phyloP scores from a whole-genome alignment of 2,888 invertebrate genomes.

The Hyalella azteca region DNA sequence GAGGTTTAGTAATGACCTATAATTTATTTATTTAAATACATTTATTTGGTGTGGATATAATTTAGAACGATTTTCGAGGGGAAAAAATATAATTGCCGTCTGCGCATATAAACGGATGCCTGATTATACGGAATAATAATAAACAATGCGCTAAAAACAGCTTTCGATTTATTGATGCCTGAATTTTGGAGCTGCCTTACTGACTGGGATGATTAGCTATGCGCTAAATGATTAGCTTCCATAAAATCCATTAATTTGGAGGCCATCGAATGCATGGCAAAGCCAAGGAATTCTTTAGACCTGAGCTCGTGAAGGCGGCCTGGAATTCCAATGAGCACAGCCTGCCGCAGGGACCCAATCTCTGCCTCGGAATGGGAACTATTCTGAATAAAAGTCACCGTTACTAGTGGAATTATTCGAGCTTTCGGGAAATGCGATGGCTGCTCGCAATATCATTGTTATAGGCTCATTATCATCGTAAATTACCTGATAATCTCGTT shows the following conservation, averaged over 20 bases:
- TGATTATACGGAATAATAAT: too few relatives aligned
- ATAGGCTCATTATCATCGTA: slow-evolving; percentile 22
- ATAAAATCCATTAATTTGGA: slow-evolving; percentile 28
- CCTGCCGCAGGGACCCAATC: slow-evolving; percentile 25
- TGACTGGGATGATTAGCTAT: slow-evolving; percentile 5
- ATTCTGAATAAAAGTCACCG: slow-evolving; percentile 32
- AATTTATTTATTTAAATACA: too few relatives aligned
- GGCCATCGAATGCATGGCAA: slow-evolving; percentile 26
- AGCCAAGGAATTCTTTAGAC: slow-evolving; percentile 1
- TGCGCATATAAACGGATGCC: too few relatives aligned
- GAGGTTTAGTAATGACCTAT: too few relatives aligned
- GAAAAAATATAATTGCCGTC: too few relatives aligned
- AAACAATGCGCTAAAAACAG: too few relatives aligned
- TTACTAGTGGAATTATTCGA: slow-evolving; percentile 27
- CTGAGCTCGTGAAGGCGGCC: background rate
- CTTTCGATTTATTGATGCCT: too few relatives aligned
- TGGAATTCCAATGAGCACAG: slow-evolving; percentile 31
- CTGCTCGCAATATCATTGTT: slow-evolving; percentile 29
- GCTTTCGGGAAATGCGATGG: slow-evolving; percentile 24
- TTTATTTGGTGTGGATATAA: too few relatives aligned
- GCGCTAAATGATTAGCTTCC: slow-evolving; percentile 26
- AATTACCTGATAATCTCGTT: slow-evolving; percentile 21
- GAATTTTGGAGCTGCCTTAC: too few relatives aligned
- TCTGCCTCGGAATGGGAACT: slow-evolving; percentile 27
- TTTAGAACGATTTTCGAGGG: too few relatives aligned